phyloP scores from a whole-genome alignment of 2,113 vertebrate species.

The Melanerpes aurifrons region DNA sequence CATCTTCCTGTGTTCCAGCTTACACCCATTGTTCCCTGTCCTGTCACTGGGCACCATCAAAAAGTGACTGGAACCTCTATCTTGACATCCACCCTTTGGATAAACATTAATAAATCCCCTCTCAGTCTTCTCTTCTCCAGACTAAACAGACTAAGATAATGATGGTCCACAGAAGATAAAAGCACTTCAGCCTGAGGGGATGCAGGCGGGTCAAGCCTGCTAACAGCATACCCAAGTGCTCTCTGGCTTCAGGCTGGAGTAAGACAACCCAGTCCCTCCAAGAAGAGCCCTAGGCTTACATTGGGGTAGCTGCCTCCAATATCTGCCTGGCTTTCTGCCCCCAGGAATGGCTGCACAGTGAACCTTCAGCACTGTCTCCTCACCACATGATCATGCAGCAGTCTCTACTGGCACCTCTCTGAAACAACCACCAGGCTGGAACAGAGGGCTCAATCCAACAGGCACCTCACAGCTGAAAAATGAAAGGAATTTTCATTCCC shows the following conservation, averaged over 20 bases:
- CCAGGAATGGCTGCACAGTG: accelerated
- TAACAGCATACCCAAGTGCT: background rate
- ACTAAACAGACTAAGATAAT: too few relatives aligned
- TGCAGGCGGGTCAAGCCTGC: background rate
- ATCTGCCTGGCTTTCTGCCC: background rate
- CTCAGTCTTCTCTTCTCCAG: too few relatives aligned
- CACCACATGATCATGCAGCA: background rate
- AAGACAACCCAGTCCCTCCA: background rate
- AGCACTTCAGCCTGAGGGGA: background rate
- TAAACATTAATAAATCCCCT: too few relatives aligned
- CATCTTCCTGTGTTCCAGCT: too few relatives aligned
- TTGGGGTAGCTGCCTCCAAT: background rate
- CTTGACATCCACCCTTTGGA: too few relatives aligned
- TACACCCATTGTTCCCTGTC: too few relatives aligned
- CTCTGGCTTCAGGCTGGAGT: background rate
- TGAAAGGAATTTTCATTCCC: background rate
- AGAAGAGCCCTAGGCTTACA: background rate
- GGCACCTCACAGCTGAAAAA: accelerated
- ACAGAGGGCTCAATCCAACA: background rate
- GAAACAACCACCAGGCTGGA: background rate
- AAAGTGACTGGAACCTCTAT: too few relatives aligned
- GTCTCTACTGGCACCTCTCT: background rate
- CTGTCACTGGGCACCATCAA: too few relatives aligned
- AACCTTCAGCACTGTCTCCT: background rate
- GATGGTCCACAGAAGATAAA: background rate